These are phyloP conservation scores for Tetranychus truncatus DNA, from an alignment of 2,888 invertebrate species.

Conservation along the genomic window DNA sequence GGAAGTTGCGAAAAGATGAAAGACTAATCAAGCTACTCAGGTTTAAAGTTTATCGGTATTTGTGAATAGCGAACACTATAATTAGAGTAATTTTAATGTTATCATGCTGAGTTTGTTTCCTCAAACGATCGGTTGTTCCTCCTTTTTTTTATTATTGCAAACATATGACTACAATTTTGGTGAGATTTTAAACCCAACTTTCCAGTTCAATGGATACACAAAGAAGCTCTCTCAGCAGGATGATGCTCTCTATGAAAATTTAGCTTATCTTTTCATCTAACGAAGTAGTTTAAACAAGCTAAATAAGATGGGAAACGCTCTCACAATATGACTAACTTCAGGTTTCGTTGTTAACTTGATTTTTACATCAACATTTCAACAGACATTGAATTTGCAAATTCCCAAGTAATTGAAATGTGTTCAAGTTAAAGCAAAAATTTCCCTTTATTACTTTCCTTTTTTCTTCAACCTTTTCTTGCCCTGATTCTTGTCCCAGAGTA, in stretches of 20 bases:
- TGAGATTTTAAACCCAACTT: neutral
- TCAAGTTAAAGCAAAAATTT: neutral
- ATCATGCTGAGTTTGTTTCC: conserved; percentile 1
- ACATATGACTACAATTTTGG: neutral
- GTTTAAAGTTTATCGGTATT: neutral
- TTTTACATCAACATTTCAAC: neutral
- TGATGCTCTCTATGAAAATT: neutral
- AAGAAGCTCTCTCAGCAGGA: neutral
- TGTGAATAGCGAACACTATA: neutral
- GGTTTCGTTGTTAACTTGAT: neutral
- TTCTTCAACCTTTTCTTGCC: no score
- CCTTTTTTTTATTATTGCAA: neutral
- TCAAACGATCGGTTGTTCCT: neutral
- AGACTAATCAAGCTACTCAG: neutral
- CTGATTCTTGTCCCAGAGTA: no score
- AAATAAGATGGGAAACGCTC: neutral
- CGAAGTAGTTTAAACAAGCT: neutral
- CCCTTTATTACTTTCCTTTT: neutral
- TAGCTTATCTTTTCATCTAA: neutral
- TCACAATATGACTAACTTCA: no score
- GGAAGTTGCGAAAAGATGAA: neutral
- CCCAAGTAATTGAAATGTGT: neutral
- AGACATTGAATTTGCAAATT: neutral
- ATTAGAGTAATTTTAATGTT: neutral
- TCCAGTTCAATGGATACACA: neutral